A percentile compares a stretch with the other conserved stretches of the same genome.
Evolutionary conservation across 2,888 invertebrate species (phyloP).

Genomic region (Hirtodrosophila duncani): DNA sequence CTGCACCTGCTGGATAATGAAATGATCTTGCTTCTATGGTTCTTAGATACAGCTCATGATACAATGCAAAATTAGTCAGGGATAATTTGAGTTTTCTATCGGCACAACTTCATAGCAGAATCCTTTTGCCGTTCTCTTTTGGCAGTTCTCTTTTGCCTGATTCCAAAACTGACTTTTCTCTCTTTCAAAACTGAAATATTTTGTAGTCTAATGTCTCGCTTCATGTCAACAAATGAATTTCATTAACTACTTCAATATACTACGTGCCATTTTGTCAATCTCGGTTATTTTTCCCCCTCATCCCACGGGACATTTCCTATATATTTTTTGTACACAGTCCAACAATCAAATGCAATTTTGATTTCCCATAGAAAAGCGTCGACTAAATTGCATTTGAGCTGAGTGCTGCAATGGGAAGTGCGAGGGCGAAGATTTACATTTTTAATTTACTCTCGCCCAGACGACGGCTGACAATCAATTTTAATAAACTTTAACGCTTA

Average conservation of each 20-base stretch:
- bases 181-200: not conserved
- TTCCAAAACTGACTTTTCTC: too few relatives aligned
- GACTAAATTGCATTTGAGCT: conserved; percentile 23
- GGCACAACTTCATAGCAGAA: not conserved
- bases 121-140: not conserved
- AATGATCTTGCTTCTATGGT: too few relatives aligned
- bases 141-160: too few relatives aligned
- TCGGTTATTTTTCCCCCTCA: conserved; percentile 2
- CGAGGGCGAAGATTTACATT: conserved; percentile 20
- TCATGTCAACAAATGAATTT: conserved; percentile 25
- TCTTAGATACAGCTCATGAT: too few relatives aligned
- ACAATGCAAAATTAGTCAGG: too few relatives aligned
- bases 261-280: conserved; percentile 35
- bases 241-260: conserved; percentile 20
- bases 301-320: not conserved
- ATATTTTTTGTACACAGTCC: not conserved
- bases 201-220: not conserved
- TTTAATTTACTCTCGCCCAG: conserved; percentile 21
- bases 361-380: conserved; percentile 12
- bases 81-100: too few relatives aligned
- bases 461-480: conserved; percentile 37
- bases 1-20: too few relatives aligned
- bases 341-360: conserved; percentile 34
- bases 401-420: too few relatives aligned
- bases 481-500: conserved; percentile 39